Evolutionary conservation across 2,888 invertebrate species (phyloP).

Genomic region (Pinctada fucata): DNA sequence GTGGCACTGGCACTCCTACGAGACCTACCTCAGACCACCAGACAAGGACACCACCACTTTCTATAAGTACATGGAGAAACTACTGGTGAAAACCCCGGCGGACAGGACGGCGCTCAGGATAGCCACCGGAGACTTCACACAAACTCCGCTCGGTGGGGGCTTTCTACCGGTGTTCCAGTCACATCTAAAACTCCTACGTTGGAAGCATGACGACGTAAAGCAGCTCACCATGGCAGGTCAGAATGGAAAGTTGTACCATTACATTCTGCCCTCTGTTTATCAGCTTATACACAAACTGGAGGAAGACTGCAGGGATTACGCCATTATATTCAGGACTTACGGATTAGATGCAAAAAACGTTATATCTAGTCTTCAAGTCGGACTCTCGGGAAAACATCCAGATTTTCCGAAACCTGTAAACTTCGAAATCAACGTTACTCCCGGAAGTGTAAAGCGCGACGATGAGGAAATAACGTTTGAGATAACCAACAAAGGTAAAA

Average conservation of each 20-base stretch:
- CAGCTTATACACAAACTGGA: conserved; percentile 66
- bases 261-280: conserved; percentile 74
- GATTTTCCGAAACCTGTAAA: conserved; percentile 57
- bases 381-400: conserved; percentile 70
- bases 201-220: conserved; percentile 54
- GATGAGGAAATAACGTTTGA: conserved; percentile 47
- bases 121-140: conserved; percentile 73
- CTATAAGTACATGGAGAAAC: conserved; percentile 73
- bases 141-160: conserved; percentile 61
- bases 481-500: conserved; percentile 11
- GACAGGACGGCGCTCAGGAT: conserved; percentile 69
- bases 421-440: conserved; percentile 56
- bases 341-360: conserved; percentile 74
- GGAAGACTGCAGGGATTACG: conserved; percentile 66
- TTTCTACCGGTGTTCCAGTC: conserved; percentile 68
- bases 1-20: conserved; percentile 71
- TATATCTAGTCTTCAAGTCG: conserved; percentile 61
- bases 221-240: conserved; percentile 64
- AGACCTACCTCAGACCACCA: conserved; percentile 67
- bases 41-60: conserved; percentile 63
- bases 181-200: conserved; percentile 66
- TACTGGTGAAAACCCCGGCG: conserved; percentile 65
- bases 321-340: conserved; percentile 73
- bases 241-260: conserved; percentile 72
- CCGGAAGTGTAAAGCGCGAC: conserved; percentile 62